Conservation (phyloP, 2,113 vertebrate genomes). For the Ia io region DNA sequence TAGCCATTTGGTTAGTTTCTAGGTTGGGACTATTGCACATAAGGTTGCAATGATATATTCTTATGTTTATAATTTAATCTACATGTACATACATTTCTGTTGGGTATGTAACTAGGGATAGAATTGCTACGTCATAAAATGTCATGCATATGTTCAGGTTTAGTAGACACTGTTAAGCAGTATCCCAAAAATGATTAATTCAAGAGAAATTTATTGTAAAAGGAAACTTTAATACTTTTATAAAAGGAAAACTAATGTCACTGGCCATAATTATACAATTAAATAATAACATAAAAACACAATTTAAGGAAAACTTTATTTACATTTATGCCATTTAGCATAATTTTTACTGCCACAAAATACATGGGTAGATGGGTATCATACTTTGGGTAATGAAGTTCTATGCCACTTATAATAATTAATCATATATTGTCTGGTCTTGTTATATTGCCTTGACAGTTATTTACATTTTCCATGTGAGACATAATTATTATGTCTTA, state of each 20-base stretch:
- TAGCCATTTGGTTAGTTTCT: background rate
- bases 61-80: background rate
- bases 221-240: background rate
- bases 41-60: background rate
- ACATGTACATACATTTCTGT: background rate
- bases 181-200: background rate
- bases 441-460: background rate
- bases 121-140: background rate
- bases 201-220: background rate
- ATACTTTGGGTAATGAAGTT: background rate
- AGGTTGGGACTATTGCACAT: background rate
- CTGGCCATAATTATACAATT: background rate
- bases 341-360: background rate
- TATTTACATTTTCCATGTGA: slow-evolving; percentile 46
- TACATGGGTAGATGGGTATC: background rate
- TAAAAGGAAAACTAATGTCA: background rate
- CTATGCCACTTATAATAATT: slow-evolving; percentile 17
- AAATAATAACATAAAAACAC: background rate
- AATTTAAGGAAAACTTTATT: background rate
- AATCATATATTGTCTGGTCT: slow-evolving; percentile 2
- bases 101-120: background rate
- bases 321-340: background rate
- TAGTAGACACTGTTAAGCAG: background rate
- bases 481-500: slow-evolving; percentile 40
- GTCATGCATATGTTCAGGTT: background rate